Evolutionary conservation across 2,113 vertebrate genomes (phyloP).

Genomic region (Cyanoliseus patagonus): DNA sequence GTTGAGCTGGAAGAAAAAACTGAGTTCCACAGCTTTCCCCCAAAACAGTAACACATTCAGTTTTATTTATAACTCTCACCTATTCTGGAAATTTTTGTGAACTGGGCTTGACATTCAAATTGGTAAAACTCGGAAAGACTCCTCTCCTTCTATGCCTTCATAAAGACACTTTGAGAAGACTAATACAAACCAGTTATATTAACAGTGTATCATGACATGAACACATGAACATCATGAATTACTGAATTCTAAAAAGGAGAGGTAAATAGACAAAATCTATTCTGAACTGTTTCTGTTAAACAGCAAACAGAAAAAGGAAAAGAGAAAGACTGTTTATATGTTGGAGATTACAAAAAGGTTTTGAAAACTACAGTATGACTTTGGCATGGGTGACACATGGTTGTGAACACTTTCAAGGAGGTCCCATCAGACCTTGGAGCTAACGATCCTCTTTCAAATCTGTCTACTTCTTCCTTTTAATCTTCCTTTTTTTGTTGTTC

Average conservation of each 20-base stretch:
- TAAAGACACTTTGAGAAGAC: not conserved
- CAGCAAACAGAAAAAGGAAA: not conserved
- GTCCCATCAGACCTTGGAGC: slow-evolving; percentile 34
- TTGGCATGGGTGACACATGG: not conserved
- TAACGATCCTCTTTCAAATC: slow-evolving; percentile 40
- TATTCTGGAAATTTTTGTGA: slow-evolving; percentile 55
- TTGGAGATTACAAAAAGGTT: not conserved
- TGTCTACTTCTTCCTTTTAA: slow-evolving; percentile 54
- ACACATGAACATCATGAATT: not conserved
- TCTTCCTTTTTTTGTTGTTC: slow-evolving; percentile 50
- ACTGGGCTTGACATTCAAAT: slow-evolving; percentile 30
- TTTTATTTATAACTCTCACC: slow-evolving; percentile 55
- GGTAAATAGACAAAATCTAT: not conserved
- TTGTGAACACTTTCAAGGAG: not conserved
- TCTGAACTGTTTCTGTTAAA: not conserved
- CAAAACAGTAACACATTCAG: slow-evolving; percentile 52
- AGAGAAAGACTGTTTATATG: not conserved
- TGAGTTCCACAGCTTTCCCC: slow-evolving; percentile 49
- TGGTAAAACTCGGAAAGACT: not conserved
- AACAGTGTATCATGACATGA: not conserved
- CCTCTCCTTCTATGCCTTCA: not conserved
- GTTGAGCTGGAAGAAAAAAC: slow-evolving; percentile 36
- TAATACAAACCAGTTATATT: not conserved
- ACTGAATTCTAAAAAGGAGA: not conserved
- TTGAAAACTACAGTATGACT: slow-evolving; percentile 7